Base-by-base conservation (phyloP, 2,888 invertebrate species). In the Acrocyrtus sp. region DNA sequence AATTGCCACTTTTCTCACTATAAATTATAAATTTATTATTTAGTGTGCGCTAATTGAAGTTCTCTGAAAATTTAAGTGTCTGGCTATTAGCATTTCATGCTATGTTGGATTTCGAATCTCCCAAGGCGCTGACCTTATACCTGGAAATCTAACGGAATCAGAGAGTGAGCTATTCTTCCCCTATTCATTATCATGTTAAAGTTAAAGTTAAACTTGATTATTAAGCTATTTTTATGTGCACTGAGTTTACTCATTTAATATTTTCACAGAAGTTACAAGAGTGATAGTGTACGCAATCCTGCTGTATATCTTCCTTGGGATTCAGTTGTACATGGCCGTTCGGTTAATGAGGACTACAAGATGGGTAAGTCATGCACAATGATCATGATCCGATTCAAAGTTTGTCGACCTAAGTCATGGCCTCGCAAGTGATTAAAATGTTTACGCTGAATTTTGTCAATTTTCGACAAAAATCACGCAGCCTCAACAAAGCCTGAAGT, bases 241-340 rank as follows among this genome's bases (percentile, higher is more conserved):
- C n/a, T n/a, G n/a, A n/a, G n/a, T n/a, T n/a, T n/a, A n/a, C 34
- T n/a, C 41, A 17, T 58, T 43, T 17, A 41, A 19, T 58, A 72
- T n/a, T n/a, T n/a, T n/a, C n/a, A n/a, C 43, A 78, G 78, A 78
- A 47, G 51, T 72, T 12, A 73, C 67, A 5, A 53, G 78, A 29
- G 61, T 78, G 1, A 60, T 72, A 15, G 74, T 74, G 3, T 78
- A 78, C 29, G 3, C 63, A 24, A 67, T 50, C 8, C 43, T 75
- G 29, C 50, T 78, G 15, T 78, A 53, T 26, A 45, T 75, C 6
- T 74, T 78, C 41, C 69, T 78, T 24, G 17, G 50, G 8, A 58
- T 76, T 24, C 78, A 78, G 39, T 58, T 78, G 12, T 67, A 53
- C 26, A 78, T 78, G 78, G 76, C 72, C 1, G 53, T 75, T 17